Evolutionary conservation across 2,113 vertebrate species (phyloP), one percentile per base, ranked within the genome.

Genomic region (Terrapene triunguis): DNA sequence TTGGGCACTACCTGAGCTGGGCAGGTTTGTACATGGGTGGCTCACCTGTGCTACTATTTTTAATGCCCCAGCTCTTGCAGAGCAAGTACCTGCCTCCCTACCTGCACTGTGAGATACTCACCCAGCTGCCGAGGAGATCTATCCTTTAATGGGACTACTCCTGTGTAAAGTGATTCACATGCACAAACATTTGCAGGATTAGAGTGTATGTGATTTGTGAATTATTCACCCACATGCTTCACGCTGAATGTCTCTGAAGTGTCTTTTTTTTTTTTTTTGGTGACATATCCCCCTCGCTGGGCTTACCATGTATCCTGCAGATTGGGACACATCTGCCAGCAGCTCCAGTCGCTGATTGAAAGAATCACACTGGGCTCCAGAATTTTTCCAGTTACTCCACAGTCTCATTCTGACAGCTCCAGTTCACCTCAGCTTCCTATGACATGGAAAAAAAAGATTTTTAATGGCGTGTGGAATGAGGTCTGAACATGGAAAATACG

Each of bases 101-200:
- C 27, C 13, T 35, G 62, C 13, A 32, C 32, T n/a, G 32, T 17
- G 35, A 69, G 35, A 35, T n/a, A n/a, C 35, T 16, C 32, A 4
- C 32, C 14, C 62, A 17, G 62, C 32, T 62, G 59, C 29, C 14
- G 13, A 32, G 59, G 29, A 16, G 59, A 16, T 35, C 12, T 62
- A 14, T 7, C 29, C 29, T 62, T 62, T 32, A 62, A 62, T 59
- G 57, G 27, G 2, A 55, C 3, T 32, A 35, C 2, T 0, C 8
- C 47, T 83, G 3, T 47, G 12, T 59, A 44, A 14, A 3, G 44
- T 24, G 82, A 38, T 21, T 65, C 51, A 48, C 9, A 8, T 42
- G 42, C 2, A 48, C 13, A 50, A 50, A 3, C 21, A 76, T 50
- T 53, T 83, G 55, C 51, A 90, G 80, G 19, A 35, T 19, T 65